These are phyloP conservation scores for Lepus townsendii DNA, from an alignment of 2,797 vertebrate species.

Conservation along the genomic window DNA sequence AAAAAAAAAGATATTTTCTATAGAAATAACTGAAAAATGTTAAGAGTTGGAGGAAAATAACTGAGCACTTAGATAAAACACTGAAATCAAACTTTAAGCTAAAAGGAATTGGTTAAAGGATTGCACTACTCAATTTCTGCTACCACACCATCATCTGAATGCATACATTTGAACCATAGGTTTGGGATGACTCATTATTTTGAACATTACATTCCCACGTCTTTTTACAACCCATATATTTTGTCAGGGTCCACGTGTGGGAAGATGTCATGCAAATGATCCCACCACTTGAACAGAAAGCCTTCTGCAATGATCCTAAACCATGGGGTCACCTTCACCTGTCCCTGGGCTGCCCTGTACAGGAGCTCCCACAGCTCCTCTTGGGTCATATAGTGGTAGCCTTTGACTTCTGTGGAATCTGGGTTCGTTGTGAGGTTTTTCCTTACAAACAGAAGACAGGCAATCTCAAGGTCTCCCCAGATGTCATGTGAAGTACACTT, in stretches of 20 bases:
- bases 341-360: slow-evolving; percentile 89
- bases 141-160: no score
- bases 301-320: slow-evolving; percentile 94
- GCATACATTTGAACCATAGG: no score
- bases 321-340: slow-evolving; percentile 94
- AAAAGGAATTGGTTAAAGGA: no score
- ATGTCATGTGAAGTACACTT: slow-evolving; percentile 95
- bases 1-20: no score
- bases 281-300: slow-evolving; percentile 96
- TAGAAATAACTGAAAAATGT: no score
- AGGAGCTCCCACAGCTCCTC: slow-evolving; percentile 94
- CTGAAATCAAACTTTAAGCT: no score
- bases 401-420: slow-evolving; percentile 94
- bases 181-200: no score
- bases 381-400: slow-evolving; percentile 93
- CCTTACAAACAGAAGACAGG: slow-evolving; percentile 95
- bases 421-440: slow-evolving; percentile 94
- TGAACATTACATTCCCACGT: no score
- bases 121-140: no score
- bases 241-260: slow-evolving; percentile 92
- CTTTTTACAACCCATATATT: slow-evolving; percentile 92
- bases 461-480: slow-evolving; percentile 97
- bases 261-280: slow-evolving; percentile 93
- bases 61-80: no score
- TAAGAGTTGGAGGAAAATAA: no score